Conservation (phyloP, 2,113 vertebrate species). For the Heliornis fulica region DNA sequence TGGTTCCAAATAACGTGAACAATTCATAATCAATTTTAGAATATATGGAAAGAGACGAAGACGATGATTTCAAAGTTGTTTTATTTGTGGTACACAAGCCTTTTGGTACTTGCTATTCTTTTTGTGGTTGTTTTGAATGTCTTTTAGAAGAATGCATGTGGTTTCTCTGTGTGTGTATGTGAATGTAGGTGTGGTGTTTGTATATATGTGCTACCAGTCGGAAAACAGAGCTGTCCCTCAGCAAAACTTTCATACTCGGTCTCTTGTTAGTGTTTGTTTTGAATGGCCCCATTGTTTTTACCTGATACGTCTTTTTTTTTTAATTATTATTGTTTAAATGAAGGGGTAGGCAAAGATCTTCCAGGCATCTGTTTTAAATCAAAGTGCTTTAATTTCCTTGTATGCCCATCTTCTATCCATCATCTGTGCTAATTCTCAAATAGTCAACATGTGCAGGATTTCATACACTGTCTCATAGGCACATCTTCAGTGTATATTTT, state of each 20-base stretch:
- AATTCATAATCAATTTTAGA: background rate
- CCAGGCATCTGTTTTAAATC: constrained; percentile 63
- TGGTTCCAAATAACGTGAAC: background rate
- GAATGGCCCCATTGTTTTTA: background rate
- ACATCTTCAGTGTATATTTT: constrained; percentile 37
- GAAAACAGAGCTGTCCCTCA: background rate
- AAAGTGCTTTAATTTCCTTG: constrained; percentile 56
- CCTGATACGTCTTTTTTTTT: background rate
- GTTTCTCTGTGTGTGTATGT: background rate
- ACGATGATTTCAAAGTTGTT: background rate
- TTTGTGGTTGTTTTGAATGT: background rate
- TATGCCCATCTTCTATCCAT: constrained; percentile 62
- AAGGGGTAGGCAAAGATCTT: background rate
- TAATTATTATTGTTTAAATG: too few species aligned
- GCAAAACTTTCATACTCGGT: background rate
- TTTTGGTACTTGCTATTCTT: background rate
- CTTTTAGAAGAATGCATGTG: background rate
- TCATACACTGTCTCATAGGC: constrained; percentile 26
- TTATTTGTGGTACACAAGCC: background rate
- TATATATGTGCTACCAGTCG: rapidly evolving
- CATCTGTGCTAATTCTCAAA: constrained; percentile 60
- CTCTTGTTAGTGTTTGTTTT: background rate
- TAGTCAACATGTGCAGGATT: constrained; percentile 30
- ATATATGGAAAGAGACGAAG: background rate
- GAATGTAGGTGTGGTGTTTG: background rate